Conservation (phyloP, 2,888 invertebrate genomes). For the Athalia circularis region DNA sequence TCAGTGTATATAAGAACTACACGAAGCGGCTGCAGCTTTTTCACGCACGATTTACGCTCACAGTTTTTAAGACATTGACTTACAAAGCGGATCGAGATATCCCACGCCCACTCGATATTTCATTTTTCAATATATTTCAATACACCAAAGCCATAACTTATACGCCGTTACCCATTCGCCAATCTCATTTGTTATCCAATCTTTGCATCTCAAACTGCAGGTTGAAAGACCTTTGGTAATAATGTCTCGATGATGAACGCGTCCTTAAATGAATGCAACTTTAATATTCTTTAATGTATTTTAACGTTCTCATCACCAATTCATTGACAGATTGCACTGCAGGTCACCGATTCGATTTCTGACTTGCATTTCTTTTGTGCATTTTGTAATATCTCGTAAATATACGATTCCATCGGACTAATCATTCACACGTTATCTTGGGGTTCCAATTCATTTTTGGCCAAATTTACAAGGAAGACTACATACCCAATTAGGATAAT, state of each 20-base stretch:
- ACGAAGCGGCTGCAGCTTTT: background rate
- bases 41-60: constrained; percentile 20
- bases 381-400: too few relatives aligned
- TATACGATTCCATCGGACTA: too few relatives aligned
- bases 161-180: constrained; percentile 14
- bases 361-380: too few relatives aligned
- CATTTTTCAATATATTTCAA: constrained; percentile 3
- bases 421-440: too few relatives aligned
- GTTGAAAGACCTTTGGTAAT: background rate
- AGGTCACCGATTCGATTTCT: too few relatives aligned
- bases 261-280: too few relatives aligned
- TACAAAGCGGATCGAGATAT: constrained; percentile 14
- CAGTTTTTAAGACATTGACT: constrained; percentile 7
- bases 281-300: too few relatives aligned
- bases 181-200: constrained; percentile 1
- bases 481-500: too few relatives aligned
- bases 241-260: background rate
- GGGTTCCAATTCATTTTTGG: too few relatives aligned
- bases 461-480: too few relatives aligned
- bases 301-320: too few relatives aligned
- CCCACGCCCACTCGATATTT: constrained; percentile 8
- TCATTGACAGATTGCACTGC: background rate
- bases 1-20: background rate
- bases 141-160: background rate
- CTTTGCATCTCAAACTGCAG: background rate